Evolutionary conservation across 2,797 vertebrate genomes (phyloP), one percentile per base, ranked within the genome.

Genomic region (Lacerta viridis): DNA sequence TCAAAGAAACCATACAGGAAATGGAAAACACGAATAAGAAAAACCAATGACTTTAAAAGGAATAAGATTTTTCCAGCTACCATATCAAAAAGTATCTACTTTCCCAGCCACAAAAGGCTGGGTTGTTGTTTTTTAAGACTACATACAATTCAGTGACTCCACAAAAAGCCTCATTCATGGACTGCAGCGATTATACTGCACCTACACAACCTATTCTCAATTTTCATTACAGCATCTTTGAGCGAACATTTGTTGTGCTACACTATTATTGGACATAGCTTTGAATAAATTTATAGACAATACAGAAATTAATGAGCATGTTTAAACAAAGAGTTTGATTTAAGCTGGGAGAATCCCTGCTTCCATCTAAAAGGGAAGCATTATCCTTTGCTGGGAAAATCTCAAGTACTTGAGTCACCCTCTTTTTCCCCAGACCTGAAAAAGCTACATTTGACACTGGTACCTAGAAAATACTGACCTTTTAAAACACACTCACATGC

Each of bases 311-410:
- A 43, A n/a, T 15, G 80, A 55, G 27, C 23, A 74, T 17, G 2
- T 74, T 80, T 80, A 68, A 72, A 41, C 33, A 77, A 7, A 68
- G 10, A 36, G 33, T 59, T n/a, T 87, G 46, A 46, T 80, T 87
- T 39, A 68, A 6, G 61, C 50, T 36, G 15, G 59, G 5, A 69
- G 69, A 11, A 55, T 55, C 50, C 50, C 50, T 55, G 50, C 50
- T 55, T 55, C 50, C 13, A 55, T 55, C 3, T 55, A 55, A 15
- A 55, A 55, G 50, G 50, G 50, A 55, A 55, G 50, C 13, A 55
- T 55, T 55, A 55, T 55, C 50, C 50, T 15, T 50, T 50, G 18
- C 11, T 79, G 7, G 41, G 33, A 83, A 84, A 78, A 71, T 79
- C 29, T 8, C 50, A 64, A 20, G 29, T 43, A 74, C 23, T 13